Evolutionary conservation across 1,140 invertebrate genomes (phyloP).

Genomic region (Coelopa frigida): DNA sequence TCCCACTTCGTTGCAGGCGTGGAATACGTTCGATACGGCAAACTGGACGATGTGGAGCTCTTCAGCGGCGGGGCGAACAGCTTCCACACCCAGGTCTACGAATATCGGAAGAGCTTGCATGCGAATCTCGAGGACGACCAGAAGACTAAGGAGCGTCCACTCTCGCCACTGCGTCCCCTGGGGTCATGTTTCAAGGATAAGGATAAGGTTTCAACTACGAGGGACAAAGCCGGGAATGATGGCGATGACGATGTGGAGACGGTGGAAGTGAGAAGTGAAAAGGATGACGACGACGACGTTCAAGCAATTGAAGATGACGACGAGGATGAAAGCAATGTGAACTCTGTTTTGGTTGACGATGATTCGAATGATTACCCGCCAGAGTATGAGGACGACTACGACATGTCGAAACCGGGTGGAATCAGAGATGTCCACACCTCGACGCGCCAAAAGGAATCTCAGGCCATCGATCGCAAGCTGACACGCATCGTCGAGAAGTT

Average conservation of each 20-base stretch:
- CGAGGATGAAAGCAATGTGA: neutral
- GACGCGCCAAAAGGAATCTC: slow-evolving; percentile 36
- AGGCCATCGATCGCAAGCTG: slow-evolving; percentile 36
- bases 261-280: slow-evolving; percentile 17
- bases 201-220: too few relatives aligned
- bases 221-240: slow-evolving; percentile 3
- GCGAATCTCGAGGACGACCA: slow-evolving; percentile 36
- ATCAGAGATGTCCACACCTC: slow-evolving; percentile 29
- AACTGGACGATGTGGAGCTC: slow-evolving; percentile 38
- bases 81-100: slow-evolving; percentile 39
- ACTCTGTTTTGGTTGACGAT: too few relatives aligned
- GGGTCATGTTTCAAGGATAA: too few relatives aligned
- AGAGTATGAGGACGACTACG: neutral
- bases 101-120: slow-evolving; percentile 37
- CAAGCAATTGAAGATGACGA: slow-evolving; percentile 9
- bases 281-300: slow-evolving; percentile 24
- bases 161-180: slow-evolving; percentile 29
- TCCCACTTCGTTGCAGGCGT: slow-evolving; percentile 27
- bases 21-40: slow-evolving; percentile 39
- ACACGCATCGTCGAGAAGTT: slow-evolving; percentile 31
- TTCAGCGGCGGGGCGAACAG: slow-evolving; percentile 35
- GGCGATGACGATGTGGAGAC: slow-evolving; percentile 16
- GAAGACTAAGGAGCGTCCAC: slow-evolving; percentile 24
- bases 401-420: neutral
- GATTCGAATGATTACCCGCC: neutral